Percentiles rank a stretch among this genome's conserved stretches.
Conservation (phyloP, 1,140 invertebrate species). For the Drosophila nasuta region DNA sequence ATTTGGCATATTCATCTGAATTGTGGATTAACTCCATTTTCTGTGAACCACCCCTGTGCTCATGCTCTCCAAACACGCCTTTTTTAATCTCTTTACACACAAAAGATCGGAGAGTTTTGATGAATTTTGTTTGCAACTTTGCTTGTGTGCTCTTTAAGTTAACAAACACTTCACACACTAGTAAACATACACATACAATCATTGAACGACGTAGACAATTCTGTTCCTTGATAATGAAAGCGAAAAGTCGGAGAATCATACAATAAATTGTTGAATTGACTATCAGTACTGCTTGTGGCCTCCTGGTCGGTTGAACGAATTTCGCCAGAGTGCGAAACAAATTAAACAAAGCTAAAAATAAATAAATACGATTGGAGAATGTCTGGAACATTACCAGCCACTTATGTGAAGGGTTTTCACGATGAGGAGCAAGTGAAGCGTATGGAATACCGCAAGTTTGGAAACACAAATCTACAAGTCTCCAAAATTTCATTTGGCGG, state of each 20-base stretch:
- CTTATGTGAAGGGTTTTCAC: conserved; percentile 87
- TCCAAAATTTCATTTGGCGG: conserved; percentile 87
- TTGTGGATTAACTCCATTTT: no score
- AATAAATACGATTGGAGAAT: conserved; percentile 29
- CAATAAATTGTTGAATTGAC: conserved; percentile 25
- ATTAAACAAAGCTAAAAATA: neutral
- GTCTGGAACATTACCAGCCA: conserved; percentile 84
- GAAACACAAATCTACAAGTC: conserved; percentile 86
- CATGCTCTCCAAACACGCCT: no score
- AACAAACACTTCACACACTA: conserved; percentile 9
- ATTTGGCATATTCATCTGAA: no score
- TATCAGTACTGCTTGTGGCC: conserved; percentile 23
- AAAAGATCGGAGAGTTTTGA: neutral
- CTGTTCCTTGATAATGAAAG: conserved; percentile 21
- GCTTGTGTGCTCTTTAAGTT: conserved; percentile 4
- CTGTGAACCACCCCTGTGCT: no score
- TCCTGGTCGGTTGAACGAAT: conserved; percentile 1
- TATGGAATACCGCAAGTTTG: conserved; percentile 87
- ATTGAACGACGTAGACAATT: neutral
- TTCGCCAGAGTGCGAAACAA: conserved; percentile 36
- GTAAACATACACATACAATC: neutral
- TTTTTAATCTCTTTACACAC: neutral
- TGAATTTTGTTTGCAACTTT: neutral
- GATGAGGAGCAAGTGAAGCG: conserved; percentile 85
- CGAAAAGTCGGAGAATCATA: neutral